Evolutionary conservation across 2,113 vertebrate species (phyloP), one percentile per base, ranked within the genome.

Genomic region (Zapornia atra): DNA sequence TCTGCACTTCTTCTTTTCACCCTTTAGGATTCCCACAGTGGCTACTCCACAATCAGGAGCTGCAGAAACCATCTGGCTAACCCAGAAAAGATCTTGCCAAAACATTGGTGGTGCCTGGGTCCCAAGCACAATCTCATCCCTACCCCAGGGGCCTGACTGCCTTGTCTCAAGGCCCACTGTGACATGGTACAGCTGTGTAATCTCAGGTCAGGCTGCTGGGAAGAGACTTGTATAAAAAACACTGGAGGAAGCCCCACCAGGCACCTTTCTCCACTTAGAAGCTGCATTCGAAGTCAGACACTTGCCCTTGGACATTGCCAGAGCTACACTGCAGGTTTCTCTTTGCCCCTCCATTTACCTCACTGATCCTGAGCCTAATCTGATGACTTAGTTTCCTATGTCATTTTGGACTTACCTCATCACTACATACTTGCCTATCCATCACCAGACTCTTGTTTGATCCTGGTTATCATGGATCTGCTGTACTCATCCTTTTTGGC

Each of bases 1-100:
- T 21, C 61, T 34, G 53, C 50, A 21, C 86, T 96, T 96, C 95
- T 91, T 60, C 89, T 92, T 96, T 42, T 44, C 80, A 80, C 54
- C 73, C 84, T 34, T 66, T 3, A 53, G 34, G 16, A 81, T 86
- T 86, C 59, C 42, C 79, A 82, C 50, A 59, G 10, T 0, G 11
- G 78, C 51, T 53, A 64, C 36, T 29, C 31, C 75, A 36, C 25
- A 9, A 71, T 25, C 38, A 53, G 82, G 57, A 86, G 51, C 53
- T 60, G 66, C 33, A 51, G 65, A 56, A 68, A 66, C n/a, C n/a
- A n/a, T n/a, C n/a, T n/a, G 31, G 40, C 70, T 5, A 46, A 63
- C 10, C 64, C 85, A 56, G 81, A 79, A 73, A 66, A 87, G 70
- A 64, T 33, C 56, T 76, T 56, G 18, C 6, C 42, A 38, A 46